Evolutionary conservation across 1,140 invertebrate genomes (phyloP).

Genomic region (Physella acuta): DNA sequence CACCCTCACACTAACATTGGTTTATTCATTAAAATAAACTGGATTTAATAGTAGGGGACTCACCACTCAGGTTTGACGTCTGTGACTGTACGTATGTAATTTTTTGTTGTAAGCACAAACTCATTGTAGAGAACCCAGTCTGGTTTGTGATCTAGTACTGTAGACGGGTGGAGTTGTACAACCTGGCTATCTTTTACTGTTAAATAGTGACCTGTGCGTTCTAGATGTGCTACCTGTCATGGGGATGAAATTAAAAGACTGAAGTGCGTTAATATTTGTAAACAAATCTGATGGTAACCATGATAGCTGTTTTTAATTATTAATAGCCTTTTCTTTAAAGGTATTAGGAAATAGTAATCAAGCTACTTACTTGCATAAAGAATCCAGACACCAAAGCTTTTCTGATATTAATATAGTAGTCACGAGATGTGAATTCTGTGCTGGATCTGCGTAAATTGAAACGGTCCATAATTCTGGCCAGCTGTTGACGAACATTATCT

Average conservation of each 20-base stretch:
- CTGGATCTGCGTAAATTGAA: conserved; percentile 85
- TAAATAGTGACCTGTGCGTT: conserved; percentile 93
- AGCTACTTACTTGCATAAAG: conserved; percentile 95
- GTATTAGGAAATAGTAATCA: conserved; percentile 2
- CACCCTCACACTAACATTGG: too few relatives aligned
- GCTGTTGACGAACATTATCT: conserved; percentile 81
- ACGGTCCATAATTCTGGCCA: conserved; percentile 85
- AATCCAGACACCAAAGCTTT: conserved; percentile 97
- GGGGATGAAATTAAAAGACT: conserved; percentile 15
- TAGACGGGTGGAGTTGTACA: conserved; percentile 97
- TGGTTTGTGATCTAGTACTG: conserved; percentile 97
- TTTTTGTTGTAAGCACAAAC: conserved; percentile 98
- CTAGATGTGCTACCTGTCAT: conserved; percentile 85
- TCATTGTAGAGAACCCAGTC: conserved; percentile 99
- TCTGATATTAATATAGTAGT: conserved; percentile 98
- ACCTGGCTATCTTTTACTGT: conserved; percentile 99
- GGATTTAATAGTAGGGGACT: conserved; percentile 54
- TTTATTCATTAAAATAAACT: too few relatives aligned
- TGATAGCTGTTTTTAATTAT: not conserved
- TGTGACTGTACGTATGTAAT: conserved; percentile 98
- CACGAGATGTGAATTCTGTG: conserved; percentile 97
- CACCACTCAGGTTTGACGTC: conserved; percentile 93
- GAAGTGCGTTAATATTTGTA: conserved; percentile 14
- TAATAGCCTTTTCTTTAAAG: not conserved
- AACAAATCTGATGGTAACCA: too few relatives aligned